Percentiles rank a stretch among this genome's conserved stretches.
Evolutionary conservation across 2,113 vertebrate species (phyloP).

Genomic region (Eulemur macaco): DNA sequence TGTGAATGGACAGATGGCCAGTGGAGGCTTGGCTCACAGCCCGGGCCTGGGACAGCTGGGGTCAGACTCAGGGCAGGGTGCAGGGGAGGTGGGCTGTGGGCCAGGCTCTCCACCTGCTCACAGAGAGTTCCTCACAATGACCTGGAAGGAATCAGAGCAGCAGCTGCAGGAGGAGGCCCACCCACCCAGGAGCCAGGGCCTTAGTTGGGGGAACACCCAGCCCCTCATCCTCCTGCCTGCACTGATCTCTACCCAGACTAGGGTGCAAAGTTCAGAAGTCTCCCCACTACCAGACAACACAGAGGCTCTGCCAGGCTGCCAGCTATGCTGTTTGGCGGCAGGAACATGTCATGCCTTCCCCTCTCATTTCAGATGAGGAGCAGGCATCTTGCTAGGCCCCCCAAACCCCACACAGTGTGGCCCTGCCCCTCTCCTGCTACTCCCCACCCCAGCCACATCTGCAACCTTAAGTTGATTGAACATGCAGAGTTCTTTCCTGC

Average conservation of each 20-base stretch:
- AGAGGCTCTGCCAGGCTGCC: not conserved
- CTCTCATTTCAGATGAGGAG: not conserved
- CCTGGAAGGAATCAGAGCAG: not conserved
- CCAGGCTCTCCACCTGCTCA: not conserved
- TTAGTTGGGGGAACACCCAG: not conserved
- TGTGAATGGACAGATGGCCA: rapidly evolving
- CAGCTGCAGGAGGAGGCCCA: not conserved
- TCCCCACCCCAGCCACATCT: not conserved
- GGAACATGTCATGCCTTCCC: not conserved
- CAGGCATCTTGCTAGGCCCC: not conserved
- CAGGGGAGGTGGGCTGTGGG: not conserved
- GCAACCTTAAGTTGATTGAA: not conserved
- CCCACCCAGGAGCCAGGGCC: rapidly evolving
- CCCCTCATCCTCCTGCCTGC: not conserved
- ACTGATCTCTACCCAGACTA: rapidly evolving
- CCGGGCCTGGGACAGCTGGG: not conserved
- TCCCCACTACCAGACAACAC: not conserved
- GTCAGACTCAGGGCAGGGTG: not conserved
- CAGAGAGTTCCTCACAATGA: not conserved
- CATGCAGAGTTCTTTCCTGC: not conserved
- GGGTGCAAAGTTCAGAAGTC: conserved; percentile 15
- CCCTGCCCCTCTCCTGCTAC: not conserved
- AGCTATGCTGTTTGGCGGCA: not conserved
- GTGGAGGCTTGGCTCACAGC: not conserved
- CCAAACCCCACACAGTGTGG: rapidly evolving